Evolutionary conservation across 2,113 vertebrate genomes (phyloP).

Genomic region (Caranx ignobilis): DNA sequence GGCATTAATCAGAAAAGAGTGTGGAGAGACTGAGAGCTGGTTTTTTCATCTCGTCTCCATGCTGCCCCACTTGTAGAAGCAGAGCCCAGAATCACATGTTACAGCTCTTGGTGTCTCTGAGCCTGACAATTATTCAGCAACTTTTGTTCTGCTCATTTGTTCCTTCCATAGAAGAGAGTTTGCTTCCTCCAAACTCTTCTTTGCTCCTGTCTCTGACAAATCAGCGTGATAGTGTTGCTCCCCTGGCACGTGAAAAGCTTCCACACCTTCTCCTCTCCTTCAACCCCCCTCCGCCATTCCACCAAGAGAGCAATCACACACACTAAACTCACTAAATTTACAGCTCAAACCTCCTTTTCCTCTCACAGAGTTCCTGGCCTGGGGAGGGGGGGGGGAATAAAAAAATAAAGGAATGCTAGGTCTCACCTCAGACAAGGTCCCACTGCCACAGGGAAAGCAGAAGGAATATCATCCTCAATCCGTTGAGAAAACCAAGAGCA

Average conservation of each 20-base stretch:
- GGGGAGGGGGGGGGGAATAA: background rate
- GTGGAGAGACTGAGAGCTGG: conserved; percentile 12
- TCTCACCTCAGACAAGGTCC: conserved; percentile 79
- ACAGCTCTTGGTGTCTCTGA: conserved; percentile 32
- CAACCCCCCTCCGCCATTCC: conserved; percentile 59
- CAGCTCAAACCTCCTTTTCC: background rate
- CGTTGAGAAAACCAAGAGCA: conserved; percentile 74
- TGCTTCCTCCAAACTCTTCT: background rate
- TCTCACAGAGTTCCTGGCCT: background rate
- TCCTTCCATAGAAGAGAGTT: background rate
- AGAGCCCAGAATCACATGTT: conserved; percentile 40
- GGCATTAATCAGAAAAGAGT: conserved; percentile 20
- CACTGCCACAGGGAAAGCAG: conserved; percentile 63
- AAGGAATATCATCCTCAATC: conserved; percentile 76
- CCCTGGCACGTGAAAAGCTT: conserved; percentile 61
- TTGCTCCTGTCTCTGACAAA: conserved; percentile 38
- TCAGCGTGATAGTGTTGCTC: conserved; percentile 33
- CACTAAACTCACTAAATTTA: conserved; percentile 26
- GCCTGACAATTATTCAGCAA: conserved; percentile 23
- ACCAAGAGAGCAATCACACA: conserved; percentile 48
- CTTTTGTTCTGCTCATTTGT: background rate
- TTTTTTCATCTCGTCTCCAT: conserved; percentile 30
- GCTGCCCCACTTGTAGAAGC: conserved; percentile 37
- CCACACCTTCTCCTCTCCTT: conserved; percentile 57
- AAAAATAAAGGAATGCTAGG: conserved; percentile 5